These are phyloP conservation scores for Alethe castanea DNA, from an alignment of 2,113 vertebrate genomes.

Conservation along the genomic window DNA sequence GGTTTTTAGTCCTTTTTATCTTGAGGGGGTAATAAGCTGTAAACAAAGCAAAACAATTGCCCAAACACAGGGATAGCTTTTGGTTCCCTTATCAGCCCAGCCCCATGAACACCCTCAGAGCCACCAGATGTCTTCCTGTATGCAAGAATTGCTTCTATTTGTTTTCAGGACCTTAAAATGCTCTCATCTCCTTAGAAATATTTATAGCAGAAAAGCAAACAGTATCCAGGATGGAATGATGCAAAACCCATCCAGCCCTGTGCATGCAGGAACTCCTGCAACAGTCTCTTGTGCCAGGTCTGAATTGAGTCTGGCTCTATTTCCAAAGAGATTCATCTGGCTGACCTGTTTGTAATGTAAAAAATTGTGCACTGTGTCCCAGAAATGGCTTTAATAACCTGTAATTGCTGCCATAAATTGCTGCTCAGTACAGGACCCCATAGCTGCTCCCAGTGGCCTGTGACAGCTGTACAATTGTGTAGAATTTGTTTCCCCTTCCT, in stretches of 20 bases:
- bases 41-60: conserved; percentile 40
- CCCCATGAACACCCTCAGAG: neutral
- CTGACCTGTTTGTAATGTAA: neutral
- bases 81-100: conserved; percentile 32
- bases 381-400: conserved; percentile 10
- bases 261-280: conserved; percentile 3
- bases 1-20: conserved; percentile 15
- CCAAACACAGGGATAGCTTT: neutral
- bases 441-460: neutral
- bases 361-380: neutral
- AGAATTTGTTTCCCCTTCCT: neutral
- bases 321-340: neutral
- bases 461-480: neutral
- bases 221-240: conserved; percentile 50
- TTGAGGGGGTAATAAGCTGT: neutral
- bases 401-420: neutral
- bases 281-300: neutral
- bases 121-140: conserved; percentile 51
- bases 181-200: conserved; percentile 55
- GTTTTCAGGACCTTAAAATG: conserved; percentile 39
- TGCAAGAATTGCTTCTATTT: conserved; percentile 10
- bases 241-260: neutral
- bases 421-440: neutral
- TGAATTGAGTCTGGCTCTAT: neutral
- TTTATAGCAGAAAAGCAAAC: conserved; percentile 45